Percentiles rank a stretch among this genome's conserved stretches.
These are phyloP conservation scores for Drosophila neutralis DNA, from an alignment of 2,888 invertebrate species.

Conservation along the genomic window DNA sequence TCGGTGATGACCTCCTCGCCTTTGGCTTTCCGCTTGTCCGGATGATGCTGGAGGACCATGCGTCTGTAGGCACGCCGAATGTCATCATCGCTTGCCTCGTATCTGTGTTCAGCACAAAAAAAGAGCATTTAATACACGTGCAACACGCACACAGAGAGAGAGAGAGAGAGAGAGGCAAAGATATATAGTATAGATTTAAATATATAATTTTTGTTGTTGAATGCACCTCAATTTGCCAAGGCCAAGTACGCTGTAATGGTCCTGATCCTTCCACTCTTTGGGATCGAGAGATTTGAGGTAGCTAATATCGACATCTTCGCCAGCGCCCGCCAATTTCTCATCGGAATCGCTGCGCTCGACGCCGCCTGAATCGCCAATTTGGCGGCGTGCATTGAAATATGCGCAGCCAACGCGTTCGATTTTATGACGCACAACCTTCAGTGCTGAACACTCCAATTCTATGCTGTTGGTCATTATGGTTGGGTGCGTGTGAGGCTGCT, in stretches of 20 bases:
- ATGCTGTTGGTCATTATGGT: conserved; percentile 56
- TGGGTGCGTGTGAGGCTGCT: conserved; percentile 16
- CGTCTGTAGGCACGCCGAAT: conserved; percentile 96
- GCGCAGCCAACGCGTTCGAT: conserved; percentile 77
- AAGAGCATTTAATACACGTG: conserved; percentile 52
- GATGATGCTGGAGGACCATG: conserved; percentile 97
- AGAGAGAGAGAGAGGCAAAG: background rate
- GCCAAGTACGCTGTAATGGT: conserved; percentile 98
- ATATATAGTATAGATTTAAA: conserved; percentile 3
- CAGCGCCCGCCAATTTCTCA: conserved; percentile 83
- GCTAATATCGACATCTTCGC: conserved; percentile 90
- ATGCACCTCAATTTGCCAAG: conserved; percentile 87
- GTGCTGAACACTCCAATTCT: conserved; percentile 49
- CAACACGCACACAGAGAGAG: conserved; percentile 8
- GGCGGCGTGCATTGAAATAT: conserved; percentile 75
- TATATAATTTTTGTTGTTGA: background rate
- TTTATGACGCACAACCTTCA: conserved; percentile 65
- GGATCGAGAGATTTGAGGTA: conserved; percentile 96
- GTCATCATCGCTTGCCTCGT: conserved; percentile 95
- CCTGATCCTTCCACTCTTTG: conserved; percentile 98
- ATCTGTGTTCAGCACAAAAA: conserved; percentile 85
- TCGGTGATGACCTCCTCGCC: conserved; percentile 95
- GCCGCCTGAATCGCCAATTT: conserved; percentile 67
- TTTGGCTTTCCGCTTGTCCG: conserved; percentile 97
- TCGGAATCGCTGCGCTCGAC: conserved; percentile 77